These are phyloP conservation scores for Chloropsis cyanopogon DNA, from an alignment of 2,113 vertebrate genomes.

Conservation along the genomic window DNA sequence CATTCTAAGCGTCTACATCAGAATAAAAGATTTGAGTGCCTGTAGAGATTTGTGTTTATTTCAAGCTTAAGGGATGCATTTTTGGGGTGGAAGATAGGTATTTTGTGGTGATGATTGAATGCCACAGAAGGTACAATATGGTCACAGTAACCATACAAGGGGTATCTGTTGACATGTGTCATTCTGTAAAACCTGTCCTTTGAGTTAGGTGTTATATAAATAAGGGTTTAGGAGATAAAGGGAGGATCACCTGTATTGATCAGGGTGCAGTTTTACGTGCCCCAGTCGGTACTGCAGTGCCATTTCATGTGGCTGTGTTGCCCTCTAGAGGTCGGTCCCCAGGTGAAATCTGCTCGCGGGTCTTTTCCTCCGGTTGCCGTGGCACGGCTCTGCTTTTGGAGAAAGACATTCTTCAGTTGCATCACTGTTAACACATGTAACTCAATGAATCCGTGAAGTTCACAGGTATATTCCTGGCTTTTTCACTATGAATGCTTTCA, in stretches of 20 bases:
- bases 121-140: neutral
- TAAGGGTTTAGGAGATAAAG: neutral
- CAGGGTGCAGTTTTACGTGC: neutral
- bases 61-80: neutral
- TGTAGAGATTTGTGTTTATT: neutral
- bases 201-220: neutral
- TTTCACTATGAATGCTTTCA: neutral
- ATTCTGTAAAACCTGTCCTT: neutral
- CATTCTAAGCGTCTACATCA: neutral
- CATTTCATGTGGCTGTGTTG: neutral
- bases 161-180: neutral
- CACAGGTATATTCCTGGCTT: neutral
- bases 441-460: neutral
- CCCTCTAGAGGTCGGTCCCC: slow-evolving; percentile 38
- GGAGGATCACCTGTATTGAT: neutral
- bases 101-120: neutral
- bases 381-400: neutral
- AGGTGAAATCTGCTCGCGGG: neutral
- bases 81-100: neutral
- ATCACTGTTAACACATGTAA: neutral
- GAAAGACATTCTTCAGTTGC: neutral
- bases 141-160: neutral
- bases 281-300: neutral
- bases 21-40: neutral
- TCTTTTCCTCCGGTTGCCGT: fast-evolving